A percentile compares a stretch with the other conserved stretches of the same genome.
Conservation (phyloP, 2,888 invertebrate genomes). For the Drosophila aldrichi region DNA sequence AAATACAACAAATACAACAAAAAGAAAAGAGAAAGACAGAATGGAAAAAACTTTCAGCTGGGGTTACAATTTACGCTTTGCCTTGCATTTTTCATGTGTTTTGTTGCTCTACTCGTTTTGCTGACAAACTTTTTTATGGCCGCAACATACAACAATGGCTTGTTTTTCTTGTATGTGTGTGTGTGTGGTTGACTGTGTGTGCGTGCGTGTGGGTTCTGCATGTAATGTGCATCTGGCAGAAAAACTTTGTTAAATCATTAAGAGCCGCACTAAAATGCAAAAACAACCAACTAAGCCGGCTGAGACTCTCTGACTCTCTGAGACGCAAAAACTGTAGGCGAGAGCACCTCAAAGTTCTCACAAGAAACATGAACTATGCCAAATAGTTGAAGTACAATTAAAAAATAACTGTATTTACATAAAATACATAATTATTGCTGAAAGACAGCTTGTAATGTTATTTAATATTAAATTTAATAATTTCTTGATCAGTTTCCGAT, state of each 20-base stretch:
- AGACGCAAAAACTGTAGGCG: slow-evolving; percentile 15
- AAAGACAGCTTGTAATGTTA: not conserved
- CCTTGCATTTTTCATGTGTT: slow-evolving; percentile 64
- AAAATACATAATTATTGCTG: not conserved
- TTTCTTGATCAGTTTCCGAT: not conserved
- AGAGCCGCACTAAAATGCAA: slow-evolving; percentile 49
- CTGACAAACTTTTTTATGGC: slow-evolving; percentile 70
- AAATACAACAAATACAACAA: slow-evolving; percentile 17
- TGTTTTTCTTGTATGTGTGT: slow-evolving; percentile 27
- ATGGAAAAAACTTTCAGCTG: slow-evolving; percentile 48
- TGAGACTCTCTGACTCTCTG: slow-evolving; percentile 29
- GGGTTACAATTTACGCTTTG: slow-evolving; percentile 67
- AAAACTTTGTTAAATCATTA: slow-evolving; percentile 68
- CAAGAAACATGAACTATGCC: not conserved
- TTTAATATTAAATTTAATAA: not conserved
- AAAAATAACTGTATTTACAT: not conserved
- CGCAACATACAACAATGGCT: slow-evolving; percentile 58
- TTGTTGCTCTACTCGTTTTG: slow-evolving; percentile 41
- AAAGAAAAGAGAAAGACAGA: not conserved
- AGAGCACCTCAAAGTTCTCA: slow-evolving; percentile 26
- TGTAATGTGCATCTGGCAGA: slow-evolving; percentile 63
- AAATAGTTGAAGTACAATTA: not conserved
- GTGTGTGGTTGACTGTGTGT: slow-evolving; percentile 1
- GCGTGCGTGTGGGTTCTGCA: slow-evolving; percentile 35
- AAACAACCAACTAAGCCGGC: slow-evolving; percentile 20